Percentiles rank a stretch among this genome's conserved stretches.
These are phyloP conservation scores for Keiferia lycopersicella DNA, from an alignment of 2,888 invertebrate genomes.

Conservation along the genomic window DNA sequence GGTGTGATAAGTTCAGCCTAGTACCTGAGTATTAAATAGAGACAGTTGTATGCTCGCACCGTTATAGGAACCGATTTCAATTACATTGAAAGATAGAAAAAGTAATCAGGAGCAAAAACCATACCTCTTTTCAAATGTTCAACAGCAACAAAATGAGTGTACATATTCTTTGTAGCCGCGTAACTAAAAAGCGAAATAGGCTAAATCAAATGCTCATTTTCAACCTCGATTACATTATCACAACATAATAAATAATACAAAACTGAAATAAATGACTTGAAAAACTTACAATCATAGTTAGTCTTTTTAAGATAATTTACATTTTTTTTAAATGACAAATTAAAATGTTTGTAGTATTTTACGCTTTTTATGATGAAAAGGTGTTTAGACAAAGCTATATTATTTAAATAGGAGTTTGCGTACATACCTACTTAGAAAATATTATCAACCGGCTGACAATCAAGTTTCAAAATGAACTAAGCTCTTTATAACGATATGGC, in stretches of 20 bases:
- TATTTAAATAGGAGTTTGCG: not conserved
- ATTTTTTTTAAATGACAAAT: constrained; percentile 60
- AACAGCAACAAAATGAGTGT: not conserved
- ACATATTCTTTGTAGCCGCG: not conserved
- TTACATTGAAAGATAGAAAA: not conserved
- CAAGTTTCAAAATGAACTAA: constrained; percentile 22
- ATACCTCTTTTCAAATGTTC: not conserved
- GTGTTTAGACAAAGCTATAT: constrained; percentile 42
- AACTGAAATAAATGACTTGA: constrained; percentile 59
- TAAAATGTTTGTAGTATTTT: constrained; percentile 50
- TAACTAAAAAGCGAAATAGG: not conserved
- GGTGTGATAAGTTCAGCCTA: constrained; percentile 14
- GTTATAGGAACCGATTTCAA: too few relatives aligned
- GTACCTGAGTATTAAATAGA: constrained; percentile 21
- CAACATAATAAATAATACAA: constrained; percentile 68
- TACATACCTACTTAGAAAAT: not conserved
- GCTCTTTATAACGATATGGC: constrained; percentile 9
- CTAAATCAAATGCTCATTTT: constrained; percentile 7
- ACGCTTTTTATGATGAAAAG: constrained; percentile 58
- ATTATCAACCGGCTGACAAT: constrained; percentile 22
- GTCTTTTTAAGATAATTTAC: constrained; percentile 67
- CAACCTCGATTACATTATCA: constrained; percentile 41
- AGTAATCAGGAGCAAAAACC: not conserved
- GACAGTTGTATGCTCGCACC: not conserved
- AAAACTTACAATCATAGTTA: constrained; percentile 58